A percentile compares a stretch with the other conserved stretches of the same genome.
phyloP scores from a whole-genome alignment of 2,113 vertebrate genomes.

The Ptyas mucosa region DNA sequence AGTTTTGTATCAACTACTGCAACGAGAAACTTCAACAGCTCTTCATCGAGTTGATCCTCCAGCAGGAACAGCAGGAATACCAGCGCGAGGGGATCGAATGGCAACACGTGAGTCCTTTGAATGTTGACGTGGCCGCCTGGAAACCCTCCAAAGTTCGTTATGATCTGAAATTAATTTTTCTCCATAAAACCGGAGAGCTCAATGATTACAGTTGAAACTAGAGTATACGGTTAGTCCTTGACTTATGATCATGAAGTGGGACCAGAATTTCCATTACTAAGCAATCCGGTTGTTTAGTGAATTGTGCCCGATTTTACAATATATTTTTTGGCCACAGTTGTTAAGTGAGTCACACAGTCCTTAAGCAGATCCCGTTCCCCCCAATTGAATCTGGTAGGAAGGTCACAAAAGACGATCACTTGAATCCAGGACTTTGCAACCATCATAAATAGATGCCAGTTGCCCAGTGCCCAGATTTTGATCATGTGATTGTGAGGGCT shows the following conservation, averaged over 20 bases:
- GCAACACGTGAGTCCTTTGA: constrained; percentile 75
- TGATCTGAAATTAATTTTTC: not conserved
- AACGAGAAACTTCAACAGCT: constrained; percentile 93
- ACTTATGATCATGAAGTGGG: not conserved
- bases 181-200: no score
- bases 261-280: not conserved
- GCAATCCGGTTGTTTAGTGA: not conserved
- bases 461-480: not conserved
- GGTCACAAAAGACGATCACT: not conserved
- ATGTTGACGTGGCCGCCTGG: rapidly evolving
- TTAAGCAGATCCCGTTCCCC: not conserved
- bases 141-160: not conserved
- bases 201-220: not conserved
- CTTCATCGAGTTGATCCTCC: constrained; percentile 89
- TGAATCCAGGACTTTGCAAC: not conserved
- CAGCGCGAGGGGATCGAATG: constrained; percentile 85
- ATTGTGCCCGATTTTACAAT: not conserved
- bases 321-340: not conserved
- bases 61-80: constrained; percentile 88
- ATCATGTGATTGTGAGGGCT: not conserved
- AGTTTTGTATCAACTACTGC: constrained; percentile 93
- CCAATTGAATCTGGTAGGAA: no score
- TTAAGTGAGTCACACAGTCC: not conserved
- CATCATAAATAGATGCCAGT: not conserved
- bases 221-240: not conserved